phyloP scores from a whole-genome alignment of 2,797 vertebrate species.

The Graptemys geographica region DNA sequence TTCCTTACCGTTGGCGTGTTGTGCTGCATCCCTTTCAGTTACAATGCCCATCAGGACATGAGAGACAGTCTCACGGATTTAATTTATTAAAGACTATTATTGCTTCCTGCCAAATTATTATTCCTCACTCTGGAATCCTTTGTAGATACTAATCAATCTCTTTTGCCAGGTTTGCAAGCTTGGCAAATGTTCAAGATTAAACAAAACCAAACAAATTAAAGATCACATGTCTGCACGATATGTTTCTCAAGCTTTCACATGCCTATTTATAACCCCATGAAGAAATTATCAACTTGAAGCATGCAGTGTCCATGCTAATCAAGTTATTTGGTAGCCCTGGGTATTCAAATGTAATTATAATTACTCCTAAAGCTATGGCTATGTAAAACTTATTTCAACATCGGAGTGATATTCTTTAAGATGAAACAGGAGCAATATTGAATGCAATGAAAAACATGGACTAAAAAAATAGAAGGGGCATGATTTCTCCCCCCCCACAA shows the following conservation, averaged over 20 bases:
- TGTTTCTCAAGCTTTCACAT: background rate
- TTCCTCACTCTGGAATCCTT: background rate
- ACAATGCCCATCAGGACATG: rapidly evolving
- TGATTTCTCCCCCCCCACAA: background rate
- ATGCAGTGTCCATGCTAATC: conserved; percentile 25
- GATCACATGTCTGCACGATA: background rate
- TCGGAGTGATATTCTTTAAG: background rate
- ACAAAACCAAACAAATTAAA: background rate
- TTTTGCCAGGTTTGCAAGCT: background rate
- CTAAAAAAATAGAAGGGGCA: background rate
- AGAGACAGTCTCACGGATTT: background rate
- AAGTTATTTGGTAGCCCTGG: conserved; percentile 56
- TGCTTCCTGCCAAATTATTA: background rate
- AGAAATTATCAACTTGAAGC: conserved; percentile 31
- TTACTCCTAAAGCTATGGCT: conserved; percentile 49
- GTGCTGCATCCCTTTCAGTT: rapidly evolving
- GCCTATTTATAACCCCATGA: conserved; percentile 29
- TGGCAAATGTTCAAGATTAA: conserved; percentile 27
- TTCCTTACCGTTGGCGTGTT: rapidly evolving
- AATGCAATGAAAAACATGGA: background rate
- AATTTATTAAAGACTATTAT: background rate
- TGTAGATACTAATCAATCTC: background rate
- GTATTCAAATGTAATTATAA: conserved; percentile 65
- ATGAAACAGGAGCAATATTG: background rate
- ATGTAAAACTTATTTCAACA: conserved; percentile 26